These are phyloP conservation scores for Pantherophis guttatus DNA, from an alignment of 2,113 vertebrate species.

Conservation along the genomic window DNA sequence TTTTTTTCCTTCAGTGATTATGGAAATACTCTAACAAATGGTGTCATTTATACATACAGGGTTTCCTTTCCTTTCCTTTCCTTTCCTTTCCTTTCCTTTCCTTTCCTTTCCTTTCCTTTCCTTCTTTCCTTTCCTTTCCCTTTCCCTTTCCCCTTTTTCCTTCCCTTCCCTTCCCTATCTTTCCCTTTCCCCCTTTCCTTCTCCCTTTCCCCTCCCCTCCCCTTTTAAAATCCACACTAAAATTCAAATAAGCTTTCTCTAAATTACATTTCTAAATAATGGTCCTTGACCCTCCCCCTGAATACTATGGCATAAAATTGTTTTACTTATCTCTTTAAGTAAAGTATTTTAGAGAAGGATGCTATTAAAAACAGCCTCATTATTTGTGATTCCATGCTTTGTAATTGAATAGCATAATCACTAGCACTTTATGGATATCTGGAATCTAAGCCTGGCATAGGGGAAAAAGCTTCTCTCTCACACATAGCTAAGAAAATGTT, in stretches of 20 bases:
- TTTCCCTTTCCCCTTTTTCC: not conserved
- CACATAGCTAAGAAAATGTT: not conserved
- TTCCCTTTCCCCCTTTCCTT: too few relatives aligned
- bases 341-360: constrained; percentile 32
- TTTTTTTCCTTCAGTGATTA: too few relatives aligned
- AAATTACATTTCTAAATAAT: constrained; percentile 34
- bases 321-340: constrained; percentile 31
- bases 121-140: not conserved
- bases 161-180: not conserved
- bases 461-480: not conserved
- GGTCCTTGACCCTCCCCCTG: not conserved
- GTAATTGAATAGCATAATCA: not conserved
- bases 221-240: constrained; percentile 33
- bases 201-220: not conserved
- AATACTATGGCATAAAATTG: not conserved
- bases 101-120: not conserved
- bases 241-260: constrained; percentile 26
- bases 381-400: constrained; percentile 6
- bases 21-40: too few relatives aligned
- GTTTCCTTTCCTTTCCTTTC: too few relatives aligned
- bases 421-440: not conserved
- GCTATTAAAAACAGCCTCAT: constrained; percentile 17
- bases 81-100: too few relatives aligned
- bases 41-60: too few relatives aligned
- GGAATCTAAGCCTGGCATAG: not conserved